phyloP scores from a whole-genome alignment of 2,888 invertebrate genomes.

The Eristalis intricaria region DNA sequence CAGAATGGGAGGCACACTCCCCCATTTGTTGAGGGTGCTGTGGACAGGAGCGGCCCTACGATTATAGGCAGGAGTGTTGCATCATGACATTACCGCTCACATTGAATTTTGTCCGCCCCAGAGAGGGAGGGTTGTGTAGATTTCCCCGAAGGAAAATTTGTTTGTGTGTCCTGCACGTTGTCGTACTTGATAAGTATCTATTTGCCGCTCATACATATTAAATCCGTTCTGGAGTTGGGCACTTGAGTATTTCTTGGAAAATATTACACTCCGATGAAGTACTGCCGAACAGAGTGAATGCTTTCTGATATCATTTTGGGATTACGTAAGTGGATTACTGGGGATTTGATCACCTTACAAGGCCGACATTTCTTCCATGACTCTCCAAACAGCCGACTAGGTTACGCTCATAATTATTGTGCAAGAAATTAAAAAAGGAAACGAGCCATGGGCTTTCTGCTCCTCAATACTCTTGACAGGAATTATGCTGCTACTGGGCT shows the following conservation, averaged over 20 bases:
- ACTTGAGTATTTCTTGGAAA: background rate
- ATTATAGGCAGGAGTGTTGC: too few species aligned
- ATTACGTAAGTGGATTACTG: background rate
- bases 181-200: background rate
- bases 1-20: too few species aligned
- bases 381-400: background rate
- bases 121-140: background rate
- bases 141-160: background rate
- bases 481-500: too few species aligned
- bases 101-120: too few species aligned
- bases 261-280: background rate
- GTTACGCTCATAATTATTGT: background rate
- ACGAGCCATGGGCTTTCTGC: too few species aligned
- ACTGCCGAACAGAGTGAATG: background rate
- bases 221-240: background rate
- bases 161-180: background rate
- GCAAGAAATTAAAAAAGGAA: too few species aligned
- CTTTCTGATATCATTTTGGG: background rate
- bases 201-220: background rate
- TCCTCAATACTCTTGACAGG: too few species aligned
- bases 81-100: too few species aligned
- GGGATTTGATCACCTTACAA: too few species aligned
- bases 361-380: background rate
- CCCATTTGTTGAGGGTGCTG: too few species aligned
- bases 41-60: too few species aligned